Evolutionary conservation across 2,797 vertebrate genomes (phyloP), one percentile per base, ranked within the genome.

Genomic region (Caiman crocodilus): DNA sequence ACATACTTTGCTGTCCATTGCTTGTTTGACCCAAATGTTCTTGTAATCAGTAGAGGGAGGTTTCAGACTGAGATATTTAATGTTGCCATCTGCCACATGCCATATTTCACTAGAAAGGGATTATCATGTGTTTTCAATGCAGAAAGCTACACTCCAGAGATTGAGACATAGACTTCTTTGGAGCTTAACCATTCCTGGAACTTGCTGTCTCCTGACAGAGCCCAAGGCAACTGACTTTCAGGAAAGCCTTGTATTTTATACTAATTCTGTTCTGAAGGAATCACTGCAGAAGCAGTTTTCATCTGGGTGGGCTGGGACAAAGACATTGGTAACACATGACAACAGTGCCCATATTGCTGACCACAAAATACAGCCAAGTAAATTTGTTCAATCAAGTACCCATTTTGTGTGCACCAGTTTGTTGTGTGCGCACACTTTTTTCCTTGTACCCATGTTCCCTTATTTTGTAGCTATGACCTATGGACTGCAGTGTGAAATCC

Each of bases 11-110:
- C 32, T 74, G 61, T 4, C 58, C 80, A 50, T 10, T 23, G 25
- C 3, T 1, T 2, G 11, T 26, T 76, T 67, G 61, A 67, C 4
- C 57, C 71, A n/a, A 20, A 82, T 65, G 67, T 90, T 74, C 23
- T 56, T 77, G 56, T 69, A 59, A 23, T 74, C 50, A 3, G 74
- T 21, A 87, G 13, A 35, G 56, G 32, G 13, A 35, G 56, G 32
- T 59, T 84, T 57, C 60, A 69, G 74, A 55, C 23, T 6, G 42
- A 84, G 18, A 82, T 35, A 79, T 55, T 25, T 90, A 82, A 90
- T 3, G 30, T 82, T 12, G 20, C 86, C 86, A 92, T 73, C 94
- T 94, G 94, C 30, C 82, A 93, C 82, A 59, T 30, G 23, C 15
- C 20, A 28, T 79, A 67, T 88, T 75, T 71, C 57, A 42, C 60